These are phyloP conservation scores for Habrosyne pyritoides DNA, from an alignment of 2,888 invertebrate genomes.

Conservation along the genomic window DNA sequence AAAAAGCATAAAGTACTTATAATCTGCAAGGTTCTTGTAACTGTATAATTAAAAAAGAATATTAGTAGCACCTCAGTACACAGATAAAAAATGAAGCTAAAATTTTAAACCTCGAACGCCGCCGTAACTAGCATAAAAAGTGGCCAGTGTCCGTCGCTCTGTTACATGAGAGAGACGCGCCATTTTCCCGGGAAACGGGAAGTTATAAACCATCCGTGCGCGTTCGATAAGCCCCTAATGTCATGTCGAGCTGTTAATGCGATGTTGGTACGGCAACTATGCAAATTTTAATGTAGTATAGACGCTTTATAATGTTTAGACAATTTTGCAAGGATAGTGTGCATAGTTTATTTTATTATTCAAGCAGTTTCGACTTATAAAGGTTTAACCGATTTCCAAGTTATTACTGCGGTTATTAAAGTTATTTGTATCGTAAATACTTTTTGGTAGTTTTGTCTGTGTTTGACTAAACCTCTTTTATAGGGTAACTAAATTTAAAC, in stretches of 20 bases:
- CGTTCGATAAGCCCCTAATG: constrained; percentile 50
- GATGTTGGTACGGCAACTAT: constrained; percentile 28
- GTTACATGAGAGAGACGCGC: constrained; percentile 21
- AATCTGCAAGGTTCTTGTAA: too few species aligned
- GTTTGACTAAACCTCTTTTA: not conserved
- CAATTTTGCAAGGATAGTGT: constrained; percentile 9
- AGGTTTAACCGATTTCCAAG: not conserved
- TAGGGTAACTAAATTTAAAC: too few species aligned
- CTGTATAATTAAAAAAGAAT: too few species aligned
- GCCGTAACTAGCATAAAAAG: not conserved
- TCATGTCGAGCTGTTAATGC: constrained; percentile 30
- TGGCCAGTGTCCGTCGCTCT: constrained; percentile 18
- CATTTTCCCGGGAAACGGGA: constrained; percentile 39
- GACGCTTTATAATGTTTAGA: constrained; percentile 6
- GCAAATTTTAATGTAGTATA: constrained; percentile 32
- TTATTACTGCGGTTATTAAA: not conserved
- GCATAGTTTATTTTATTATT: constrained; percentile 6
- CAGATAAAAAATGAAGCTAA: not conserved
- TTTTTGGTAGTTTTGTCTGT: too few species aligned
- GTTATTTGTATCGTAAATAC: too few species aligned
- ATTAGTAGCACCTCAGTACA: too few species aligned
- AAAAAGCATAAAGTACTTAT: too few species aligned
- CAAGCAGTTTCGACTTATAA: not conserved
- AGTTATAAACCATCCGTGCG: constrained; percentile 46
- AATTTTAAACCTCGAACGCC: not conserved